Evolutionary conservation across 2,113 vertebrate genomes (phyloP).

Genomic region (Nansenia antarctica): DNA sequence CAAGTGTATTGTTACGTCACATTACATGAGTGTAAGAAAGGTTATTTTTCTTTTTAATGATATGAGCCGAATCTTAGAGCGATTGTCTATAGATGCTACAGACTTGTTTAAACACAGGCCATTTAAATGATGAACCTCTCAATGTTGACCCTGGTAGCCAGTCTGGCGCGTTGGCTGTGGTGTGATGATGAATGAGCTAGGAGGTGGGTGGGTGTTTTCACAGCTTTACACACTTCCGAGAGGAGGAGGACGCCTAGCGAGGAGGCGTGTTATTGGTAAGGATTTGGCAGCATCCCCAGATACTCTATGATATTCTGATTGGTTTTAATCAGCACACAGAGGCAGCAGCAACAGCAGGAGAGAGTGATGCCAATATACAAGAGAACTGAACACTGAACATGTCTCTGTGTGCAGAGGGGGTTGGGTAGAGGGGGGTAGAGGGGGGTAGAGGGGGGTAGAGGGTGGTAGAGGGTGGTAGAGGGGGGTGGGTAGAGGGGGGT

Average conservation of each 20-base stretch:
- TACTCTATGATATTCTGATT: conserved; percentile 63
- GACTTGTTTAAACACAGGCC: too few relatives aligned
- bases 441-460: too few relatives aligned
- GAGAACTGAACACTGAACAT: conserved; percentile 41
- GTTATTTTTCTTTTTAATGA: too few relatives aligned
- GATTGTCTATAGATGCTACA: too few relatives aligned
- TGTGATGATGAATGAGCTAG: background rate
- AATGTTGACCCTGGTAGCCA: too few relatives aligned
- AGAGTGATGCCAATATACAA: conserved; percentile 21
- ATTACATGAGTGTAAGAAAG: too few relatives aligned
- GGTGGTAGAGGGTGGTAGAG: too few relatives aligned
- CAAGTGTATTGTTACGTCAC: too few relatives aligned
- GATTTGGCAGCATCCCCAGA: conserved; percentile 48
- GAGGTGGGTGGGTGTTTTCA: background rate
- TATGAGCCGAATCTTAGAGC: too few relatives aligned
- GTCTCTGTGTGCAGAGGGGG: conserved; percentile 11
- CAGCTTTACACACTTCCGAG: background rate
- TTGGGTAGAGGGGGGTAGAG: background rate
- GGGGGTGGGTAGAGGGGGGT: background rate
- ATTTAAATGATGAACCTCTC: too few relatives aligned
- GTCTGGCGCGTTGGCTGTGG: too few relatives aligned
- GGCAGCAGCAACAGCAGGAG: conserved; percentile 43
- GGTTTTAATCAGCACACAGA: conserved; percentile 48
- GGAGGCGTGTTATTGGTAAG: conserved; percentile 33
- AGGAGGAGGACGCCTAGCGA: background rate